Base-by-base conservation (phyloP, 2,113 vertebrate genomes). In the Mesoclemmys tuberculata region DNA sequence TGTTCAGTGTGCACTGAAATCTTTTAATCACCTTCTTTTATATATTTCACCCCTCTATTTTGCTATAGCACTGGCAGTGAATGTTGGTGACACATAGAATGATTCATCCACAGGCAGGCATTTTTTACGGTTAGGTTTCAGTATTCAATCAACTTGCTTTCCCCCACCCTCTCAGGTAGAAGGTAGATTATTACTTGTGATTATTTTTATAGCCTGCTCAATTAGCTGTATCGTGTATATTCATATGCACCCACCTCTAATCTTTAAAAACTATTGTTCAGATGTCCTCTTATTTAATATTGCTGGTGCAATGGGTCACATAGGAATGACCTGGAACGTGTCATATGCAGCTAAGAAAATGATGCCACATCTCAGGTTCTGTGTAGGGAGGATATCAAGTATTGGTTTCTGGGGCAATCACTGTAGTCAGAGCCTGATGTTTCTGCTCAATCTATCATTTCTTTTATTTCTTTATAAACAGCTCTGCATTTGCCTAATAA, bases 401-500 rank as follows among this genome's bases (percentile, higher is more conserved):
- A 0, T 93, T 92, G 19, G 75, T 95, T 93, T 49, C 90, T 90
- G 74, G 61, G 78, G 46, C 75, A 85, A 71, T 61, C 52, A 1
- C 2, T 44, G 44, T 68, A 78, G 58, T 82, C 27, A 54, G 82
- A 84, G 75, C 64, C 56, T 55, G 78, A 68, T 93, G 64, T 58
- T 96, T 86, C 44, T 54, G 52, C 64, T 68, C 71, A 54, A 52
- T 94, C 35, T 52, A n/a, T 95, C 56, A 68, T 92, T 87, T 90
- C 18, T 90, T 94, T 93, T 94, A 85, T 93, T 96, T 96, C 55
- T 49, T 89, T 90, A 56, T 94, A 94, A 95, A 84, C 41, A 92
- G 10, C 21, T 68, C 49, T 90, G 75, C 80, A 82, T 93, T 97
- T 87, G 88, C 74, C 68, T 94, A 95, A 96, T 91, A 97, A 90